These are phyloP conservation scores for Lasius fuliginosus DNA, from an alignment of 2,888 invertebrate species.

Conservation along the genomic window DNA sequence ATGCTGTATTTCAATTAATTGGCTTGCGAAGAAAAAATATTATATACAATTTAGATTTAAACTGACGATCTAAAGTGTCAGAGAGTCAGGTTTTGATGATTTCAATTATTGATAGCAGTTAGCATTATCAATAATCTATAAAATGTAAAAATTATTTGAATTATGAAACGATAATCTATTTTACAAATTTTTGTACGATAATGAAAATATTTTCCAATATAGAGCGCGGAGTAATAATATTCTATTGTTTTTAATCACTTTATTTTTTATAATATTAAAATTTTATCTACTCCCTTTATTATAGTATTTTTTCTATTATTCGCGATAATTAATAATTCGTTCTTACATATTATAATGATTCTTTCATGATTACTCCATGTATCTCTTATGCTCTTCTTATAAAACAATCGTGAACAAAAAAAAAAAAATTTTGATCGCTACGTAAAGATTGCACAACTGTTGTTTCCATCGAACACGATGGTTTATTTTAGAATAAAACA, in stretches of 20 bases:
- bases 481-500: background rate
- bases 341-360: background rate
- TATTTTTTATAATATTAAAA: too few relatives aligned
- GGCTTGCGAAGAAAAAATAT: background rate
- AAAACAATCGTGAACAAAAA: background rate
- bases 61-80: background rate
- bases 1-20: background rate
- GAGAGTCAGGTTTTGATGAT: too few relatives aligned
- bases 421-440: background rate
- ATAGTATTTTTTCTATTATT: background rate
- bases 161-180: too few relatives aligned
- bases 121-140: too few relatives aligned
- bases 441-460: background rate
- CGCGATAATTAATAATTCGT: background rate
- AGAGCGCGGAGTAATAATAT: too few relatives aligned
- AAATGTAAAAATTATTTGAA: too few relatives aligned
- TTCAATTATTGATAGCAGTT: too few relatives aligned
- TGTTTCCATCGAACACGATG: background rate
- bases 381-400: background rate
- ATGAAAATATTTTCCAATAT: too few relatives aligned
- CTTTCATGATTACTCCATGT: background rate
- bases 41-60: background rate
- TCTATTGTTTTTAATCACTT: too few relatives aligned
- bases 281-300: too few relatives aligned
- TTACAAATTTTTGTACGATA: too few relatives aligned